Evolutionary conservation across 2,888 invertebrate species (phyloP).

Genomic region (Leptura quadrifasciata): DNA sequence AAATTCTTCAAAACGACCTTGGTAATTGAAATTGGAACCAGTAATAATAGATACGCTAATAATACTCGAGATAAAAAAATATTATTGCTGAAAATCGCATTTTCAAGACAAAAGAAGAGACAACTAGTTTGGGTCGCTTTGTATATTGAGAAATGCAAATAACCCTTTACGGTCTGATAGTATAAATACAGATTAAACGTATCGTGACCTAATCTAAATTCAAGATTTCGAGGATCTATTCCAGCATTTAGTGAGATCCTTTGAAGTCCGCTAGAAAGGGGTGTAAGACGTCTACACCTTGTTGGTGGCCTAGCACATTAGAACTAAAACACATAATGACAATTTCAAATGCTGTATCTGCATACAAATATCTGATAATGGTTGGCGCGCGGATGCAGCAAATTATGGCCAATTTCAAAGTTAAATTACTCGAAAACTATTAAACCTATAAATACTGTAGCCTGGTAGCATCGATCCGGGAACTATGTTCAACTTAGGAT

Average conservation of each 20-base stretch:
- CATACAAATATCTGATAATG: slow-evolving; percentile 68
- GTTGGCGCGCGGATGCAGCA: slow-evolving; percentile 59
- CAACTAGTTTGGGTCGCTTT: not conserved
- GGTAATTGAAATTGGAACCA: too few relatives aligned
- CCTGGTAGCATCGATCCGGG: slow-evolving; percentile 44
- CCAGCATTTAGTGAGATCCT: not conserved
- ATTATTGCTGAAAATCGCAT: too few relatives aligned
- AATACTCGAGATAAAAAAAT: too few relatives aligned
- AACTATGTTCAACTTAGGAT: slow-evolving; percentile 44
- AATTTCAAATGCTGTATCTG: slow-evolving; percentile 65
- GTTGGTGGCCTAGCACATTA: slow-evolving; percentile 3
- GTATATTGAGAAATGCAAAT: not conserved
- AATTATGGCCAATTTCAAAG: slow-evolving; percentile 64
- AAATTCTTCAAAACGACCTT: too few relatives aligned
- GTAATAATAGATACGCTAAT: too few relatives aligned
- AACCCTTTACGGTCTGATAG: not conserved
- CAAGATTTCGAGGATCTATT: slow-evolving; percentile 8
- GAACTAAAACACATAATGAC: slow-evolving; percentile 58
- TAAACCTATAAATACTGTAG: slow-evolving; percentile 52
- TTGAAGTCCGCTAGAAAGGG: not conserved
- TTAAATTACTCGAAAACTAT: slow-evolving; percentile 66
- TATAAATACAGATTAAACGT: not conserved
- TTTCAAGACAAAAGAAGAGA: too few relatives aligned
- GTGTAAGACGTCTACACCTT: slow-evolving; percentile 18
- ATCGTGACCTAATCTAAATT: not conserved